Evolutionary conservation across 2,797 vertebrate genomes (phyloP).

Genomic region (Tiaroga cobitis): DNA sequence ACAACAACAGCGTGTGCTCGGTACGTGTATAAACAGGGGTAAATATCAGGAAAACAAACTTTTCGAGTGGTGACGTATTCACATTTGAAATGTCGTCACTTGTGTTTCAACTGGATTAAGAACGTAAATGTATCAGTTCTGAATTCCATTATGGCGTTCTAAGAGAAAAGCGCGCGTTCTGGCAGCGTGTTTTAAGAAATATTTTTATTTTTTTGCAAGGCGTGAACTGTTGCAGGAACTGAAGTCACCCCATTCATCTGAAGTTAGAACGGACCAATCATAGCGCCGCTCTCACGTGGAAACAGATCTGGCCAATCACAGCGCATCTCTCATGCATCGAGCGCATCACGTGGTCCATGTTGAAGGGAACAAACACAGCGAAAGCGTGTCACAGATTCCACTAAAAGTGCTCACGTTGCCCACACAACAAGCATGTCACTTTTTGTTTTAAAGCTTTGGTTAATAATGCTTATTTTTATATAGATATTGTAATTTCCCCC

Average conservation of each 20-base stretch:
- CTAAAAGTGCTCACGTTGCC: background rate
- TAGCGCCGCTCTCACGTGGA: conserved; percentile 26
- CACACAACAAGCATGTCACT: background rate
- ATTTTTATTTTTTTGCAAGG: background rate
- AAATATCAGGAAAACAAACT: background rate
- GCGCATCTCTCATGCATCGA: background rate
- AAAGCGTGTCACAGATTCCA: background rate
- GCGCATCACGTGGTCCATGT: background rate
- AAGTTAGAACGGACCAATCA: conserved; percentile 63
- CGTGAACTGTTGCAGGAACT: conserved; percentile 3
- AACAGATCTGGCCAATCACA: background rate
- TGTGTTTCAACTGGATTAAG: background rate
- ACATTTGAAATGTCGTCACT: background rate
- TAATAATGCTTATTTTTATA: background rate
- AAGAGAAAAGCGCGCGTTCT: background rate
- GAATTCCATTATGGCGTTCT: background rate
- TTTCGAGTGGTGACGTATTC: background rate
- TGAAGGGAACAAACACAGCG: background rate
- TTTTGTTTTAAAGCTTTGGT: background rate
- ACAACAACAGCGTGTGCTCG: no score
- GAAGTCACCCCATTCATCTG: conserved; percentile 64
- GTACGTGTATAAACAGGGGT: no score
- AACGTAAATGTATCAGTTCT: background rate
- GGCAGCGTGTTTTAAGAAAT: background rate
- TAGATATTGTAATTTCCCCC: background rate